phyloP scores from a whole-genome alignment of 2,113 vertebrate species.

The Calonectris borealis region DNA sequence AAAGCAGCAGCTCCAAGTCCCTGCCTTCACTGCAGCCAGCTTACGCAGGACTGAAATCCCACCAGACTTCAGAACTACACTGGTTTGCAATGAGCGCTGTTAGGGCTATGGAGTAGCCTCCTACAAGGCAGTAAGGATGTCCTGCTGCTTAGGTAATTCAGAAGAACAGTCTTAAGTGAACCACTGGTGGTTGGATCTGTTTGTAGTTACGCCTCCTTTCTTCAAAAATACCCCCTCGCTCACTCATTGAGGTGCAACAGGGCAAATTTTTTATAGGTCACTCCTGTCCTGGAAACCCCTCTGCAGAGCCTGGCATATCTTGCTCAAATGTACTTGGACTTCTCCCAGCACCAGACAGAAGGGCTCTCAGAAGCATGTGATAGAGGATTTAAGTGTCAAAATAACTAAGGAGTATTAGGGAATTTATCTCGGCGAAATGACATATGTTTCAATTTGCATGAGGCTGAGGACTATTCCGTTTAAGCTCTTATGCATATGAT shows the following conservation, averaged over 20 bases:
- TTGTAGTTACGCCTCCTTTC: not conserved
- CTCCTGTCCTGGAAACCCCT: not conserved
- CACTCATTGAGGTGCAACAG: not conserved
- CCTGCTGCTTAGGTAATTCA: not conserved
- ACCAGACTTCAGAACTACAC: not conserved
- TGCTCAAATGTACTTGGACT: not conserved
- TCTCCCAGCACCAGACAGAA: slow-evolving; percentile 4
- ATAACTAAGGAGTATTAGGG: slow-evolving; percentile 52
- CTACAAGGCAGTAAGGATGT: not conserved
- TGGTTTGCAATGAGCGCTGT: not conserved
- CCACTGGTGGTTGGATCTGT: not conserved
- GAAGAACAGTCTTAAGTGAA: not conserved
- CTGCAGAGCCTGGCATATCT: not conserved
- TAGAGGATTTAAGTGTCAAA: slow-evolving; percentile 44
- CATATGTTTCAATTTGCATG: slow-evolving; percentile 55
- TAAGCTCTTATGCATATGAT: not conserved
- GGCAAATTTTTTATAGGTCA: not conserved
- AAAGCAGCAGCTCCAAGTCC: not conserved
- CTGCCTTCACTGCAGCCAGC: not conserved
- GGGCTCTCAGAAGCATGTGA: not conserved
- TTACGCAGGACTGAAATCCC: not conserved
- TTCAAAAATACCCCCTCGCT: not conserved
- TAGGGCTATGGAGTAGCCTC: not conserved
- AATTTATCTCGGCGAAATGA: slow-evolving; percentile 52
- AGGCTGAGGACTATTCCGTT: slow-evolving; percentile 12